Percentiles rank a stretch among this genome's conserved stretches.
Conservation (phyloP, 1,140 invertebrate species). For the Sinella curviseta region DNA sequence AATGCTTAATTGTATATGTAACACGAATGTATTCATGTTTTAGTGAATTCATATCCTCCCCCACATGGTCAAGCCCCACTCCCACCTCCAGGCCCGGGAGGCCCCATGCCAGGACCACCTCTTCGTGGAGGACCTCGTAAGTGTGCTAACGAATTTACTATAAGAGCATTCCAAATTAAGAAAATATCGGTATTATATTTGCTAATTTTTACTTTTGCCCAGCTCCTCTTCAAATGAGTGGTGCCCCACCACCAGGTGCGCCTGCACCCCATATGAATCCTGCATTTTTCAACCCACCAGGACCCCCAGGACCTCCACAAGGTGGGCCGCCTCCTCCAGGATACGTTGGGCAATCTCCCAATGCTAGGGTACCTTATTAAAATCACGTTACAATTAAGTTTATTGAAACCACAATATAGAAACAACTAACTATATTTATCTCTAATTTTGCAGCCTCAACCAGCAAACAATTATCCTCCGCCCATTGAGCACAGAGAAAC, state of each 20-base stretch:
- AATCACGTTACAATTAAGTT: not conserved
- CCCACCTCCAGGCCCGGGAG: slow-evolving; percentile 58
- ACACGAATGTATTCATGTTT: slow-evolving; percentile 1
- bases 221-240: slow-evolving; percentile 49
- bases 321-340: slow-evolving; percentile 51
- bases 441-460: not conserved
- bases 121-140: slow-evolving; percentile 52
- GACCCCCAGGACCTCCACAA: slow-evolving; percentile 62
- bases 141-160: too few relatives aligned
- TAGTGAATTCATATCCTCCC: slow-evolving; percentile 54
- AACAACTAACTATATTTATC: not conserved
- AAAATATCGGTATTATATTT: slow-evolving; percentile 14
- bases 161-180: too few relatives aligned
- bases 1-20: too few relatives aligned
- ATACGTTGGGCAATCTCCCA: slow-evolving; percentile 25
- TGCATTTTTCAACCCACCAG: slow-evolving; percentile 83
- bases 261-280: slow-evolving; percentile 94
- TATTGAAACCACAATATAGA: not conserved
- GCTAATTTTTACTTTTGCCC: slow-evolving; percentile 34
- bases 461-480: slow-evolving; percentile 53
- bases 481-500: slow-evolving; percentile 62
- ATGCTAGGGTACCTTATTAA: slow-evolving; percentile 22
- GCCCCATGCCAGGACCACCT: slow-evolving; percentile 65
- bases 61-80: slow-evolving; percentile 60
- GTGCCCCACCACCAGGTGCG: slow-evolving; percentile 61